Evolutionary conservation across 64 coral and sea anemone species (phyloP).

Genomic region (Porites australiensis): DNA sequence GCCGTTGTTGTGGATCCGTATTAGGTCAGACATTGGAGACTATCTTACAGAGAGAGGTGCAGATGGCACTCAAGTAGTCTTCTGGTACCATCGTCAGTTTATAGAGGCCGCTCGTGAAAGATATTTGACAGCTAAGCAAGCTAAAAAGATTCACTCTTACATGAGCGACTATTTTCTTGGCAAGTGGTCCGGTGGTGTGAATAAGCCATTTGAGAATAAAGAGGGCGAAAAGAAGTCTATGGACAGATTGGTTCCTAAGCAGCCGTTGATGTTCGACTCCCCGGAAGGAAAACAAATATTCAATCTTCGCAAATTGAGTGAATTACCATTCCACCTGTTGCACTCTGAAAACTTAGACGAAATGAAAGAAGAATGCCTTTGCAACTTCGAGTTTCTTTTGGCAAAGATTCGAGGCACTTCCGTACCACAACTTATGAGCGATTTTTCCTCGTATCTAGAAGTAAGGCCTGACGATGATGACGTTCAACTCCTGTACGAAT

Average conservation of each 20-base stretch:
- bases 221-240: conserved; percentile 68
- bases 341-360: conserved; percentile 69
- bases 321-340: conserved; percentile 91
- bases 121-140: conserved; percentile 68
- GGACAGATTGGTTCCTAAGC: conserved; percentile 87
- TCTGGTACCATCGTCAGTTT: conserved; percentile 98
- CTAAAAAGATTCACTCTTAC: conserved; percentile 76
- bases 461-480: conserved; percentile 72
- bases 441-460: conserved; percentile 73
- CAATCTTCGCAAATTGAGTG: conserved; percentile 90
- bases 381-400: conserved; percentile 93
- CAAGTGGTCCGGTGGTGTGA: conserved; percentile 77
- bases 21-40: conserved; percentile 92
- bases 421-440: conserved; percentile 62
- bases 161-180: conserved; percentile 96
- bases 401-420: conserved; percentile 84
- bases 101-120: conserved; percentile 93
- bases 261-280: conserved; percentile 86
- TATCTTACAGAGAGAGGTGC: conserved; percentile 96
- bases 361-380: conserved; percentile 78
- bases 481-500: conserved; percentile 84
- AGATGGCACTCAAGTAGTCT: conserved; percentile 91
- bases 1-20: conserved; percentile 93
- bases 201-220: conserved; percentile 90
- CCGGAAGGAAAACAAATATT: conserved; percentile 78